phyloP scores from a whole-genome alignment of 1,140 invertebrate species.

The Drosophila dunni region DNA sequence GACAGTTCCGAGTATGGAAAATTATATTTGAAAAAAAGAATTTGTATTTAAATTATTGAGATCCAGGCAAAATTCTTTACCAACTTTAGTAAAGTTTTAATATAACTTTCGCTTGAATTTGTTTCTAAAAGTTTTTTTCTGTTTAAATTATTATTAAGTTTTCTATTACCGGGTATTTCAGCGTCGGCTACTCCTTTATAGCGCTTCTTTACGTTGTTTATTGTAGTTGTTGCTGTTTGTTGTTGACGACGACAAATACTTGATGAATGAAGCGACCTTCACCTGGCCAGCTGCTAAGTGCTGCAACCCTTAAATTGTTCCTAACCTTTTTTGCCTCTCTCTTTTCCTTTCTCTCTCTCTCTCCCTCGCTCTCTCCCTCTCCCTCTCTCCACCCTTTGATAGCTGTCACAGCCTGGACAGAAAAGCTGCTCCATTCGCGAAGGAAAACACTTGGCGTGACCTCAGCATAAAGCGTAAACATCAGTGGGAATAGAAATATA shows the following conservation, averaged over 20 bases:
- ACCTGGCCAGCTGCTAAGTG: constrained; percentile 14
- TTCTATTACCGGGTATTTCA: too few species aligned
- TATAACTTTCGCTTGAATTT: too few species aligned
- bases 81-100: too few species aligned
- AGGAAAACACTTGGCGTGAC: constrained; percentile 14
- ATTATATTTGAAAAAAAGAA: too few species aligned
- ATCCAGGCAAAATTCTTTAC: too few species aligned
- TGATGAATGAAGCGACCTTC: constrained; percentile 15
- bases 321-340: neutral
- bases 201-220: neutral
- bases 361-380: neutral
- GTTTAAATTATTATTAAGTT: too few species aligned
- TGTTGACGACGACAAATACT: constrained; percentile 21
- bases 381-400: neutral
- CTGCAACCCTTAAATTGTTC: neutral
- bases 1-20: too few species aligned
- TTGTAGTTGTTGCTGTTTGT: constrained; percentile 28
- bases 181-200: too few species aligned
- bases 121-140: too few species aligned
- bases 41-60: too few species aligned
- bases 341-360: neutral
- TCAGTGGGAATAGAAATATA: neutral
- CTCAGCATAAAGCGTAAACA: neutral
- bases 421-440: constrained; percentile 12
- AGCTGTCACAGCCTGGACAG: neutral